Evolutionary conservation across 2,797 vertebrate species (phyloP).

Genomic region (Platyrinchus mystaceus): DNA sequence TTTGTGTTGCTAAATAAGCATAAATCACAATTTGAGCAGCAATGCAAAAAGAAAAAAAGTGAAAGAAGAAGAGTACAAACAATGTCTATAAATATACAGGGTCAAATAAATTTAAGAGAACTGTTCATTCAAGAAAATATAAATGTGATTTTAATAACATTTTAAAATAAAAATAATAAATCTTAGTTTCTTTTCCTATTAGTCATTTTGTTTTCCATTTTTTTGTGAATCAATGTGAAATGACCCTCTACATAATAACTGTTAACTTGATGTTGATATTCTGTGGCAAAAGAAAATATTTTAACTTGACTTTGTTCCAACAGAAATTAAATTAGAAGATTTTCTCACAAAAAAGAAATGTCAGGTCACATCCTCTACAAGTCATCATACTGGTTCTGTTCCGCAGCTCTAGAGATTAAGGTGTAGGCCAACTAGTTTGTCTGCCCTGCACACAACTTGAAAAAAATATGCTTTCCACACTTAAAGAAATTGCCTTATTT

Average conservation of each 20-base stretch:
- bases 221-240: not conserved
- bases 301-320: not conserved
- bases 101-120: not conserved
- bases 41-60: not conserved
- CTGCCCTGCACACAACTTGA: not conserved
- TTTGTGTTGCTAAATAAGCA: not conserved
- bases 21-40: not conserved
- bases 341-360: not conserved
- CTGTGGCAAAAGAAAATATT: not conserved
- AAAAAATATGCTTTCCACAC: not conserved
- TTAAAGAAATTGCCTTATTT: not conserved
- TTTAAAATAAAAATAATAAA: not conserved
- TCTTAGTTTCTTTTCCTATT: not conserved
- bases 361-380: not conserved
- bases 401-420: not conserved
- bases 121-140: not conserved
- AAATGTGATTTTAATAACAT: not conserved
- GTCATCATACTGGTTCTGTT: not conserved
- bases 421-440: not conserved
- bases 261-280: not conserved
- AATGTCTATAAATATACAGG: not conserved
- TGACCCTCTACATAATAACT: not conserved
- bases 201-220: not conserved
- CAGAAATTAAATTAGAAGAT: not conserved
- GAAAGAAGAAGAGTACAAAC: not conserved